Conservation (phyloP, 2,888 invertebrate genomes). For the Idaea straminata region DNA sequence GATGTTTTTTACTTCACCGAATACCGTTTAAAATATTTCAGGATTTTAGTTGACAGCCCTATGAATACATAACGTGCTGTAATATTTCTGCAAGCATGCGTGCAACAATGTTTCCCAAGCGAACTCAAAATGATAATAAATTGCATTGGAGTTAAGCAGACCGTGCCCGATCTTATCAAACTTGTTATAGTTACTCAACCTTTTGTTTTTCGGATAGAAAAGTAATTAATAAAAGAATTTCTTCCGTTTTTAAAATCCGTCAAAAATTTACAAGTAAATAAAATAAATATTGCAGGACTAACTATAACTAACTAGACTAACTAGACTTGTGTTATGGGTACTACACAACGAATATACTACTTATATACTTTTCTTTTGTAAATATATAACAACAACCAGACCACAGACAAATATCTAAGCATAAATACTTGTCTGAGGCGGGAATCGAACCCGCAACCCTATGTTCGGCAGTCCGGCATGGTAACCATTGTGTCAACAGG, state of each 20-base stretch:
- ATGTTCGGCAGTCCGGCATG: too few relatives aligned
- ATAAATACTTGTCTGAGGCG: too few relatives aligned
- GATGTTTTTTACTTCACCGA: not conserved
- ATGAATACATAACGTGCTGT: slow-evolving; percentile 15
- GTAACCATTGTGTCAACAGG: too few relatives aligned
- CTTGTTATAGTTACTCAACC: slow-evolving; percentile 12
- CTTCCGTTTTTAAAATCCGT: slow-evolving; percentile 12
- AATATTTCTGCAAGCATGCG: slow-evolving; percentile 16
- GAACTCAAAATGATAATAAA: slow-evolving; percentile 14
- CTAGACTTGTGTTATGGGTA: too few relatives aligned
- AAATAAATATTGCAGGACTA: too few relatives aligned
- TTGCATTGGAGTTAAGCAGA: slow-evolving; percentile 3
- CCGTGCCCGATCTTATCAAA: slow-evolving; percentile 15
- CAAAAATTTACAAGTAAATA: too few relatives aligned
- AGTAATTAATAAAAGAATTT: slow-evolving; percentile 4
- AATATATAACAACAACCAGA: too few relatives aligned
- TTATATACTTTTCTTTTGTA: too few relatives aligned
- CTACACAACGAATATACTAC: too few relatives aligned
- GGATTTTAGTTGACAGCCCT: slow-evolving; percentile 9
- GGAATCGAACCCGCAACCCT: too few relatives aligned
- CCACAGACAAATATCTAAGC: too few relatives aligned
- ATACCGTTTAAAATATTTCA: not conserved
- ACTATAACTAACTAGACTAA: too few relatives aligned
- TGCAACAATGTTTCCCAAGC: slow-evolving; percentile 13
- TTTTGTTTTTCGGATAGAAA: not conserved